Evolutionary conservation across 2,113 vertebrate species (phyloP).

Genomic region (Seriola rivoliana): DNA sequence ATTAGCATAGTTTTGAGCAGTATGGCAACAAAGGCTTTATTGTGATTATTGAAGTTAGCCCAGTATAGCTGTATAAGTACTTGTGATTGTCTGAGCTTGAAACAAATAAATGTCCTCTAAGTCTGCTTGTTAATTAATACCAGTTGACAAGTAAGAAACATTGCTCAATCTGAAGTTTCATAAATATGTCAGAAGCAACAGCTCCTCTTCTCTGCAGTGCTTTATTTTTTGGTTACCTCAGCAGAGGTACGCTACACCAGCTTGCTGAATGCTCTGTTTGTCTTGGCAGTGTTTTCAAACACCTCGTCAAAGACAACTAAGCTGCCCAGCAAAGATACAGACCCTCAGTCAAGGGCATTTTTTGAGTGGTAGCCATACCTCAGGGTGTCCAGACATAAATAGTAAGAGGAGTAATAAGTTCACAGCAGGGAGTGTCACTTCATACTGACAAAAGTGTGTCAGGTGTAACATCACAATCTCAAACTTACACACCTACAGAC

Average conservation of each 20-base stretch:
- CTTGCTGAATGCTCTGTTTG: neutral
- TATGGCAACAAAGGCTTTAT: constrained; percentile 43
- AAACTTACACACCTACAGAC: constrained; percentile 26
- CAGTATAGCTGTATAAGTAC: constrained; percentile 13
- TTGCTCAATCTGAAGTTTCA: constrained; percentile 21
- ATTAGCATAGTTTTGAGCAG: constrained; percentile 21
- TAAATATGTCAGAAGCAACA: constrained; percentile 29
- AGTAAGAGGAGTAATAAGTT: constrained; percentile 34
- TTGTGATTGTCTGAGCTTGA: constrained; percentile 70
- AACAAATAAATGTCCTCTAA: constrained; percentile 12
- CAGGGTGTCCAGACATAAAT: constrained; percentile 26
- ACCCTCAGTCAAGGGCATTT: neutral
- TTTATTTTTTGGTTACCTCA: constrained; percentile 30
- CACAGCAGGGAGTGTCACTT: constrained; percentile 62
- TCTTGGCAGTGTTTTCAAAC: constrained; percentile 15
- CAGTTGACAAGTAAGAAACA: constrained; percentile 11
- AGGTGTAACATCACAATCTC: constrained; percentile 45
- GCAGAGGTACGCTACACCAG: neutral
- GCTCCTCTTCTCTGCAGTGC: constrained; percentile 17
- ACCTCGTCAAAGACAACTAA: constrained; percentile 1
- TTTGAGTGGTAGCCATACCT: neutral
- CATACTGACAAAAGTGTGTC: constrained; percentile 32
- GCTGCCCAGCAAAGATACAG: neutral
- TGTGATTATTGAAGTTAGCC: constrained; percentile 22
- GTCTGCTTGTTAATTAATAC: constrained; percentile 5